Evolutionary conservation across 2,797 vertebrate genomes (phyloP).

Genomic region (Sebastiscus tertius): DNA sequence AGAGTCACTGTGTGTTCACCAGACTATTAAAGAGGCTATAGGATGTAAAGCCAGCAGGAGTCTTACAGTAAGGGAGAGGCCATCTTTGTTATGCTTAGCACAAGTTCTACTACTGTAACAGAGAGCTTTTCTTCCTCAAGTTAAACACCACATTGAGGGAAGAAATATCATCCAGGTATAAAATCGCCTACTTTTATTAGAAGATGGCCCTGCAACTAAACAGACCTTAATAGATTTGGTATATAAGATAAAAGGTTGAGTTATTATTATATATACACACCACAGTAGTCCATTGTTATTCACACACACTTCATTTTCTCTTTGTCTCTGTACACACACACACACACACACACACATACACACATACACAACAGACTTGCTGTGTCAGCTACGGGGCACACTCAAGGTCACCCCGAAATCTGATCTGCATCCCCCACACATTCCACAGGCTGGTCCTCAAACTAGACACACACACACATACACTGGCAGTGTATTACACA

Average conservation of each 20-base stretch:
- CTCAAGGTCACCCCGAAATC: slow-evolving; percentile 84
- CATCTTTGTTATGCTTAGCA: background rate
- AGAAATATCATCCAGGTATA: background rate
- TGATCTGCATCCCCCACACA: slow-evolving; percentile 83
- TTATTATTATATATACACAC: background rate
- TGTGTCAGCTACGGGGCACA: slow-evolving; percentile 77
- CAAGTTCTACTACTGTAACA: background rate
- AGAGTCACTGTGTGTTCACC: slow-evolving; percentile 9
- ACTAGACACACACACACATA: slow-evolving; percentile 34
- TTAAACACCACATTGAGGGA: background rate
- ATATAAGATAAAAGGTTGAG: background rate
- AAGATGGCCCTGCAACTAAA: background rate
- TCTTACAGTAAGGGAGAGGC: background rate
- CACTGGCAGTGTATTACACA: background rate
- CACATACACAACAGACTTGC: slow-evolving; percentile 77
- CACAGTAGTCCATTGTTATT: background rate
- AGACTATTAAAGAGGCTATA: slow-evolving; percentile 13
- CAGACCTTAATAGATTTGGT: background rate
- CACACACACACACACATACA: slow-evolving; percentile 12
- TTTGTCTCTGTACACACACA: background rate
- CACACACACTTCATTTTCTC: background rate
- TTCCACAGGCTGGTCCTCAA: slow-evolving; percentile 81
- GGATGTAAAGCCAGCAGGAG: slow-evolving; percentile 26
- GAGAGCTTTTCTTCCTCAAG: background rate
- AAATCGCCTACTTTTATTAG: background rate